phyloP scores from a whole-genome alignment of 1,140 invertebrate species.

The Mycetomoellerius zeteki region DNA sequence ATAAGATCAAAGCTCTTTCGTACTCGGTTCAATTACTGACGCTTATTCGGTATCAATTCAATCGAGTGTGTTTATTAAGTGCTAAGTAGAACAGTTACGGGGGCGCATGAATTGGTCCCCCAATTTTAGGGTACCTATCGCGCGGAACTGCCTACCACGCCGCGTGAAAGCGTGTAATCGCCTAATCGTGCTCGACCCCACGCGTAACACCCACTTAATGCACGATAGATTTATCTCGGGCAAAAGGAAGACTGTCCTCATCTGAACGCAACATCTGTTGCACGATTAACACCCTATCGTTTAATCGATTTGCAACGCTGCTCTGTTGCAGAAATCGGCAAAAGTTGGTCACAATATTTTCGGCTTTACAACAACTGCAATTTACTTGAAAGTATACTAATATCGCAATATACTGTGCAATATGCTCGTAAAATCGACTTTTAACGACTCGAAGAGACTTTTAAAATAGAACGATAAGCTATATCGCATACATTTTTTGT shows the following conservation, averaged over 20 bases:
- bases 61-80: slow-evolving; percentile 55
- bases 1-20: not conserved
- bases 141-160: slow-evolving; percentile 37
- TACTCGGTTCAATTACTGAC: slow-evolving; percentile 2
- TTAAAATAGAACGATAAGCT: slow-evolving; percentile 41
- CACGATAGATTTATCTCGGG: slow-evolving; percentile 62
- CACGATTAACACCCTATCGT: not conserved
- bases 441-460: slow-evolving; percentile 7
- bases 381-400: slow-evolving; percentile 5
- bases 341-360: not conserved
- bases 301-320: slow-evolving; percentile 37
- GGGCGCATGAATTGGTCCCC: slow-evolving; percentile 19
- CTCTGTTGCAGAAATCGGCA: not conserved
- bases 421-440: slow-evolving; percentile 7
- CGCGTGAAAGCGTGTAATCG: slow-evolving; percentile 61
- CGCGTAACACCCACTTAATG: slow-evolving; percentile 70
- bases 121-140: slow-evolving; percentile 10
- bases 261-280: slow-evolving; percentile 65
- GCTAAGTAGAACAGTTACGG: slow-evolving; percentile 42
- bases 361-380: not conserved
- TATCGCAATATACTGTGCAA: not conserved
- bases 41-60: slow-evolving; percentile 45
- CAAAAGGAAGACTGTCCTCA: slow-evolving; percentile 59
- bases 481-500: slow-evolving; percentile 17
- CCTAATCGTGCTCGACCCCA: slow-evolving; percentile 59